phyloP scores from a whole-genome alignment of 2,797 vertebrate species.

The Fundulus diaphanus region DNA sequence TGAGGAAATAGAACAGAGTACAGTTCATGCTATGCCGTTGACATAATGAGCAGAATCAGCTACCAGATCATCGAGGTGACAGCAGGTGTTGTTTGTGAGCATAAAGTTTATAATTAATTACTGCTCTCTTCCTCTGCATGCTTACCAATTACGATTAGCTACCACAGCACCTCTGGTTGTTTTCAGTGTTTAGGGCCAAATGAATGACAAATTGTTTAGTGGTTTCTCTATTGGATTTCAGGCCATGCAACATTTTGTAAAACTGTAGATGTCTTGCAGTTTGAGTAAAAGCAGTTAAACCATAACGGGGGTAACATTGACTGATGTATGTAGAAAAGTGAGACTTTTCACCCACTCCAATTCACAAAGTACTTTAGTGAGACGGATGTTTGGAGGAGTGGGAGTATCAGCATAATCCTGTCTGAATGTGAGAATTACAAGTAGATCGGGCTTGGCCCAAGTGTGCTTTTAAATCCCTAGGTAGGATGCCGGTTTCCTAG shows the following conservation, averaged over 20 bases:
- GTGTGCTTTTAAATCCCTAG: background rate
- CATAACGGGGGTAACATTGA: too few relatives aligned
- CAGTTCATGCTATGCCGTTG: background rate
- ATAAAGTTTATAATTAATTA: constrained; percentile 4
- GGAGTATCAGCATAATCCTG: too few relatives aligned
- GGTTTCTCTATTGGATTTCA: background rate
- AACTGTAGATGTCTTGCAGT: too few relatives aligned
- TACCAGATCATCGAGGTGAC: background rate
- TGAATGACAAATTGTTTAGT: background rate
- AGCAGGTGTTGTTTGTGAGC: background rate
- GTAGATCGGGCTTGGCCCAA: background rate
- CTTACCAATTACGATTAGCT: background rate
- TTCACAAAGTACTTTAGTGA: too few relatives aligned
- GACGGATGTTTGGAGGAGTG: too few relatives aligned
- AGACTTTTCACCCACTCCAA: too few relatives aligned
- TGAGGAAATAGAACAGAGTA: background rate
- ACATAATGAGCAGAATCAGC: background rate
- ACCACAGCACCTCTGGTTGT: background rate
- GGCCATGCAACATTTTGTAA: background rate
- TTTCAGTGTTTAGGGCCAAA: background rate
- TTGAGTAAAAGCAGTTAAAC: too few relatives aligned
- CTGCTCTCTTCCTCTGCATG: constrained; percentile 13
- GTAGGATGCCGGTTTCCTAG: background rate
- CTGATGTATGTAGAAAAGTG: too few relatives aligned
- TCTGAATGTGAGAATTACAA: too few relatives aligned